Conservation (phyloP, 2,113 vertebrate species). For the Aptenodytes forsteri region DNA sequence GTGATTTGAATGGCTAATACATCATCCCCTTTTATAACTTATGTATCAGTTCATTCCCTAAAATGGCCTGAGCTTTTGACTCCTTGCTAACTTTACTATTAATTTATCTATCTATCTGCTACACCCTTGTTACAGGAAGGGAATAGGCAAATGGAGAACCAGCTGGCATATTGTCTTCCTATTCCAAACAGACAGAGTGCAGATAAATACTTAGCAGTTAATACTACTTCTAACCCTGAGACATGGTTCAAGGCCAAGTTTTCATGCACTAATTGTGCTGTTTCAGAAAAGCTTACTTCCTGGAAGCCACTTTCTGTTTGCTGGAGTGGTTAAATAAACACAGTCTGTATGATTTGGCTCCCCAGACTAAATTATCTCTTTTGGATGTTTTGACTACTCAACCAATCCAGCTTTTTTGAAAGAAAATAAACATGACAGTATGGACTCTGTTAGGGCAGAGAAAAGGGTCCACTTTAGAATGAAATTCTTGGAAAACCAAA, state of each 20-base stretch:
- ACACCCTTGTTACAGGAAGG: not conserved
- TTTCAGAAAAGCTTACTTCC: constrained; percentile 44
- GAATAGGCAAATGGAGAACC: not conserved
- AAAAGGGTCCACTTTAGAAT: not conserved
- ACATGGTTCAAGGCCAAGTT: constrained; percentile 36
- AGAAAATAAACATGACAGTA: constrained; percentile 10
- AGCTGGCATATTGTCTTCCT: not conserved
- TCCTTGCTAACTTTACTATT: not conserved
- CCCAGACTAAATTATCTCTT: constrained; percentile 21
- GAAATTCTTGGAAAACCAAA: not conserved
- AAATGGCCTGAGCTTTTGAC: not conserved
- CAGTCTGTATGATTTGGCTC: constrained; percentile 13
- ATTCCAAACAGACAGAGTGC: not conserved
- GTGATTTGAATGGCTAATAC: not conserved
- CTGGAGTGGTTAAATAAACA: constrained; percentile 43
- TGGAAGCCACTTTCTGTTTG: constrained; percentile 9
- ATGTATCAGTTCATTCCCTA: not conserved
- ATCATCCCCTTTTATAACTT: not conserved
- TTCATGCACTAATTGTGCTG: constrained; percentile 39
- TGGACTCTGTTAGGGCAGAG: not conserved
- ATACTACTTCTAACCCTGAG: constrained; percentile 36
- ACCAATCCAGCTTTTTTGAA: constrained; percentile 5
- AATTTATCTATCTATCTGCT: not conserved
- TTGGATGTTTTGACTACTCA: not conserved
- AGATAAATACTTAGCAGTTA: constrained; percentile 14